These are phyloP conservation scores for Setophaga petechia DNA, from an alignment of 2,113 vertebrate genomes.

Conservation along the genomic window DNA sequence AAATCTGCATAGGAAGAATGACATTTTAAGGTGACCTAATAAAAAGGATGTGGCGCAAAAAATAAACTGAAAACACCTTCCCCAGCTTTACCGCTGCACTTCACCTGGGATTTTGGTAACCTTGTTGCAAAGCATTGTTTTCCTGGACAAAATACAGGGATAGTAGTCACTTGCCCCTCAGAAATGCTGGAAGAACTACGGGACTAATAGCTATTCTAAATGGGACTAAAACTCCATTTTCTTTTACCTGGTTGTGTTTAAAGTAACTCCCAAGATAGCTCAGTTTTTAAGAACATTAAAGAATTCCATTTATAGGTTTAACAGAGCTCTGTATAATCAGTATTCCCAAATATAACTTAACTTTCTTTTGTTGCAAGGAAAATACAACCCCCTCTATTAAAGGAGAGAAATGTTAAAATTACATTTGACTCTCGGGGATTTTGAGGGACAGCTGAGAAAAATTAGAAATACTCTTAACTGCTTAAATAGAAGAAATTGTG, in stretches of 20 bases:
- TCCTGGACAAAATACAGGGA: background rate
- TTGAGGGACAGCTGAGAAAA: slow-evolving; percentile 44
- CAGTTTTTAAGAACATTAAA: background rate
- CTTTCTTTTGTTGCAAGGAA: background rate
- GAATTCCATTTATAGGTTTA: background rate
- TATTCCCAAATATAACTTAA: background rate
- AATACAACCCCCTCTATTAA: background rate
- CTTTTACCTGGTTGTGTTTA: background rate
- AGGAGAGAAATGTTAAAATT: slow-evolving; percentile 38
- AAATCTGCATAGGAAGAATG: background rate
- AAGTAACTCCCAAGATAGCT: background rate
- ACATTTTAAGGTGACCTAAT: background rate
- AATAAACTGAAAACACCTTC: background rate
- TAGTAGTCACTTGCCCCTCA: background rate
- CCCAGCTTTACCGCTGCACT: background rate
- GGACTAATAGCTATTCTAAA: background rate
- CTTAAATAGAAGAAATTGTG: slow-evolving; percentile 22
- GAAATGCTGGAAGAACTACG: background rate
- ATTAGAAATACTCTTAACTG: background rate
- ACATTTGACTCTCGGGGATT: background rate
- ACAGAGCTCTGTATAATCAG: background rate
- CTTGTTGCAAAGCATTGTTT: background rate
- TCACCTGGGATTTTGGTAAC: background rate
- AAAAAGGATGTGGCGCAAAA: background rate
- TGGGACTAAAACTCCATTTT: background rate